Base-by-base conservation (phyloP, 2,113 vertebrate genomes). In the Smithornis capensis region DNA sequence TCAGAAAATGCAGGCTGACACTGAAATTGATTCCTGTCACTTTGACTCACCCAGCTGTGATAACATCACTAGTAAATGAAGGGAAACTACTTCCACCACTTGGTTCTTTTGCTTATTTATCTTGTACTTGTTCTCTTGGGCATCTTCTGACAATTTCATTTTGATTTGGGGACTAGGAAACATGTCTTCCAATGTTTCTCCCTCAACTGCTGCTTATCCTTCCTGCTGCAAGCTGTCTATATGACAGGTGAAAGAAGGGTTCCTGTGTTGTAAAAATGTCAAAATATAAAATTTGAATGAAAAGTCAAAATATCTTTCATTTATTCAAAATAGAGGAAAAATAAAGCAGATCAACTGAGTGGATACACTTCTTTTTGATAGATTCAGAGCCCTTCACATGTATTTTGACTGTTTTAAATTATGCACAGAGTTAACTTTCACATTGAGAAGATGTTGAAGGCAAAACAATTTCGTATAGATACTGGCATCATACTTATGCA, bases 291-390 rank as follows among this genome's bases (percentile, higher is more conserved):
- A 76, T 35, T 52, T 10, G 17, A 79, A 79, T 44, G 23, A 68
- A 85, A 80, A 56, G 29, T 68, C 23, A 64, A 71, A 92, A 67
- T 87, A 42, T 31, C 12, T 70, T 77, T 78, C 31, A 74, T n/a
- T 23, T 9, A n/a, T 65, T 56, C 6, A 45, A 70, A 82, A n/a
- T 4, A 40, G 4, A 18, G 11, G 42, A 33, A 63, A 62, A 68
- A 65, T 31, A 29, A 13, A 2, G 0, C 10, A 22, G 5, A 7
- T 50, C 12, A 63, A 0, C 3, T 56, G 55, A 40, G 10, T 47
- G 28, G 64, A 73, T 63, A 50, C 0, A 44, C 29, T 71, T 71
- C 7, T 21, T 35, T 78, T 82, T 85, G 1, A 0, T 52, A 79
- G 75, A 50, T 55, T 78, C 28, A 50, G 7, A 65, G 49, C 4